Evolutionary conservation across 1,140 invertebrate species (phyloP).

Genomic region (Brachionus manjavacas): DNA sequence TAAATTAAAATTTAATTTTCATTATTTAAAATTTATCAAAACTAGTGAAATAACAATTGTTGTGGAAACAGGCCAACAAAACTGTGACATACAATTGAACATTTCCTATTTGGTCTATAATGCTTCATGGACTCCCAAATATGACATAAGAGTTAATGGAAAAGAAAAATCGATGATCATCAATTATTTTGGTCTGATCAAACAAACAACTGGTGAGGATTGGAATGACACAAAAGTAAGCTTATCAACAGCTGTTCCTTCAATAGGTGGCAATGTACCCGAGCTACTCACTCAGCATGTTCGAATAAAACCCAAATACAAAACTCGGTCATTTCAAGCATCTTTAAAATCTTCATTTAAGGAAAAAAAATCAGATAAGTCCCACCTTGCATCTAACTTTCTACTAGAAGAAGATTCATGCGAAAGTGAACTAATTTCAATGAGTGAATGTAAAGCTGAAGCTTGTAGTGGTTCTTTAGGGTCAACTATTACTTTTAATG

Average conservation of each 20-base stretch:
- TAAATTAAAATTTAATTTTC: background rate
- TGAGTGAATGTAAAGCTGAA: background rate
- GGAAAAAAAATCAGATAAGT: background rate
- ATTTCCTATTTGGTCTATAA: constrained; percentile 53
- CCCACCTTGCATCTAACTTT: background rate
- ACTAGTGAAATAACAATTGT: constrained; percentile 50
- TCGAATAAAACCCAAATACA: too few relatives aligned
- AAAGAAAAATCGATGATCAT: constrained; percentile 49
- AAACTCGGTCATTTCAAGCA: too few relatives aligned
- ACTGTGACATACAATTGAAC: constrained; percentile 46
- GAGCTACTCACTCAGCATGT: constrained; percentile 49
- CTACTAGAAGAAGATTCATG: background rate
- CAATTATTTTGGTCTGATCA: constrained; percentile 56
- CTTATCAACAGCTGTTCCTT: constrained; percentile 56
- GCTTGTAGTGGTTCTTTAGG: background rate
- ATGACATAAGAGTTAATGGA: constrained; percentile 55
- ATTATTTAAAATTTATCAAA: constrained; percentile 9
- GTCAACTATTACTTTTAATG: constrained; percentile 7
- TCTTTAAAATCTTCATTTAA: background rate
- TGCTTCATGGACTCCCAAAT: constrained; percentile 53
- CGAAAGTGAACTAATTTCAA: background rate
- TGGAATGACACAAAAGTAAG: constrained; percentile 56
- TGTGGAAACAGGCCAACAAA: constrained; percentile 46
- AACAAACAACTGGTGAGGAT: constrained; percentile 58
- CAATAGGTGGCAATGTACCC: constrained; percentile 55